A percentile compares a stretch with the other conserved stretches of the same genome.
phyloP scores from a whole-genome alignment of 1,140 invertebrate genomes.

The Dysdera silvatica region DNA sequence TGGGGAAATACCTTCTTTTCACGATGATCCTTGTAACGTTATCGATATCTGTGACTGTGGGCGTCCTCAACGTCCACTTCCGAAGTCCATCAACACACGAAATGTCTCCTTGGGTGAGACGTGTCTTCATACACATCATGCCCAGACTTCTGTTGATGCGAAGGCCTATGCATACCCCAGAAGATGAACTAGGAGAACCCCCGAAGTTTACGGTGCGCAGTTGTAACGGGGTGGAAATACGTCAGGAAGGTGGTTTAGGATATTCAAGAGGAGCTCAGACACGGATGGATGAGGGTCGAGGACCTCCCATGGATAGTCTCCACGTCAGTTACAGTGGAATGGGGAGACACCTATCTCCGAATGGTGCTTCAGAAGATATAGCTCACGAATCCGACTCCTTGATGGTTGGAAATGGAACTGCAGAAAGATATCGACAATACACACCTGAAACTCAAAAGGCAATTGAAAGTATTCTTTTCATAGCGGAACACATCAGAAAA shows the following conservation, averaged over 20 bases:
- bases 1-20: slow-evolving; percentile 98
- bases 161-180: slow-evolving; percentile 55
- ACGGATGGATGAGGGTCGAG: slow-evolving; percentile 4
- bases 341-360: too few relatives aligned
- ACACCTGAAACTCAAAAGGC: slow-evolving; percentile 75
- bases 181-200: slow-evolving; percentile 50
- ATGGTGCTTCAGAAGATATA: slow-evolving; percentile 12
- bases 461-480: slow-evolving; percentile 86
- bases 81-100: slow-evolving; percentile 71
- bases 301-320: slow-evolving; percentile 12
- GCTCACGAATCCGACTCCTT: slow-evolving; percentile 9
- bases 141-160: slow-evolving; percentile 74
- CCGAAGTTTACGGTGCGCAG: slow-evolving; percentile 9
- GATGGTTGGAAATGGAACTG: slow-evolving; percentile 11
- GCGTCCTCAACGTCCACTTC: slow-evolving; percentile 96
- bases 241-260: too few relatives aligned
- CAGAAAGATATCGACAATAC: slow-evolving; percentile 10
- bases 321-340: slow-evolving; percentile 14
- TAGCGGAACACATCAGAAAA: slow-evolving; percentile 93
- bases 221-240: slow-evolving; percentile 18
- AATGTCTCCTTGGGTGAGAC: slow-evolving; percentile 90
- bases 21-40: slow-evolving; percentile 96
- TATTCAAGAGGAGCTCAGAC: too few relatives aligned
- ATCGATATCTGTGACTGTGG: slow-evolving; percentile 81
- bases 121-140: slow-evolving; percentile 84